These are phyloP conservation scores for Aproaerema taeniolella DNA, from an alignment of 2,888 invertebrate genomes.

Conservation along the genomic window DNA sequence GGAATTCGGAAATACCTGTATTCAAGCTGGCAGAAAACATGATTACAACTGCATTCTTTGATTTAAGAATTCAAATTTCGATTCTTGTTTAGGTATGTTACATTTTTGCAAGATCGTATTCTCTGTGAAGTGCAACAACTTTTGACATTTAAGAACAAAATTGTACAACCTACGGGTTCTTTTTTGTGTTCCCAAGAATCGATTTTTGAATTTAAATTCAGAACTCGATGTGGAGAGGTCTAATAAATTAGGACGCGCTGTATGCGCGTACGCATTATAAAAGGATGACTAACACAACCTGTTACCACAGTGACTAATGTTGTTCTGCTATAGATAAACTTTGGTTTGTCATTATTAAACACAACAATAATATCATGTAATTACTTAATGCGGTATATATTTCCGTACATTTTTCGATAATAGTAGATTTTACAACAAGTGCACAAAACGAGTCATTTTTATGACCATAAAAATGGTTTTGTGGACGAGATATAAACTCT, in stretches of 20 bases:
- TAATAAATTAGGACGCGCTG: constrained; percentile 48
- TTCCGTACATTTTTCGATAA: too few species aligned
- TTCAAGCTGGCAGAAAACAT: not conserved
- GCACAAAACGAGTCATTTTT: too few species aligned
- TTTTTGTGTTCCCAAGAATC: constrained; percentile 30
- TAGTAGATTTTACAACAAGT: too few species aligned
- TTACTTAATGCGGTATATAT: too few species aligned
- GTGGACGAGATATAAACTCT: too few species aligned
- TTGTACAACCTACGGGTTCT: not conserved
- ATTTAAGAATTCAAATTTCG: constrained; percentile 6
- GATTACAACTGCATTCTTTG: constrained; percentile 7
- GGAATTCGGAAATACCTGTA: constrained; percentile 16
- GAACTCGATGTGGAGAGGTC: constrained; percentile 31
- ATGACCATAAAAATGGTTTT: too few species aligned
- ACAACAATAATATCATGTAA: too few species aligned
- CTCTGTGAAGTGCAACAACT: constrained; percentile 2
- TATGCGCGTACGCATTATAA: constrained; percentile 61
- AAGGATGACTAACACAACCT: constrained; percentile 41
- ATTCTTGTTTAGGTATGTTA: too few species aligned
- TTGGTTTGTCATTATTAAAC: too few species aligned
- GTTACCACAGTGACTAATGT: constrained; percentile 5
- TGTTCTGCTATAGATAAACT: too few species aligned
- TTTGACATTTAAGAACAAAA: constrained; percentile 7
- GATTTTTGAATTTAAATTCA: constrained; percentile 31
- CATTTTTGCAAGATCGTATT: not conserved